Evolutionary conservation across 2,888 invertebrate species (phyloP).

Genomic region (Trisateles emortualis): DNA sequence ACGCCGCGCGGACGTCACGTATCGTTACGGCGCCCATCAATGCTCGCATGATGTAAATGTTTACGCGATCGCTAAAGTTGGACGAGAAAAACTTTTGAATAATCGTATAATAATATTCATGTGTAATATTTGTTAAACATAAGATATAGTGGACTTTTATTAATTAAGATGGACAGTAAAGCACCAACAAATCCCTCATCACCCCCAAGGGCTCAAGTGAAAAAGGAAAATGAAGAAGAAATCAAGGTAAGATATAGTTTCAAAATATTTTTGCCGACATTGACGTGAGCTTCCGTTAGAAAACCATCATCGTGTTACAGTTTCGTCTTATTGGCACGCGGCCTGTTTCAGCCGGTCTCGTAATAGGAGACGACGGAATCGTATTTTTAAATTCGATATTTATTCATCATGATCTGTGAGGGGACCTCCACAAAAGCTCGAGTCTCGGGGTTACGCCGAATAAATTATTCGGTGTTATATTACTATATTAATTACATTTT

Average conservation of each 20-base stretch:
- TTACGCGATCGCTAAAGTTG: conserved; percentile 72
- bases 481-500: conserved; percentile 86
- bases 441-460: conserved; percentile 72
- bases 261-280: conserved; percentile 53
- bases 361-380: conserved; percentile 77
- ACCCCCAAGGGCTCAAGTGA: conserved; percentile 82
- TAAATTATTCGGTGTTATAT: conserved; percentile 81
- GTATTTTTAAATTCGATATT: conserved; percentile 85
- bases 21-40: background rate
- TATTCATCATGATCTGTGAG: conserved; percentile 61
- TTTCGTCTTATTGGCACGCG: conserved; percentile 77
- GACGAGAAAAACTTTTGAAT: conserved; percentile 60
- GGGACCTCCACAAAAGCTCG: conserved; percentile 68
- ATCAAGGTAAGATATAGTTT: conserved; percentile 88
- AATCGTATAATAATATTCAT: conserved; percentile 46
- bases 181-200: conserved; percentile 72
- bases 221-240: conserved; percentile 92
- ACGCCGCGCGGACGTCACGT: conserved; percentile 56
- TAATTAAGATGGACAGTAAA: conserved; percentile 82
- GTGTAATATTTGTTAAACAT: conserved; percentile 39
- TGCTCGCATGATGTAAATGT: conserved; percentile 61
- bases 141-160: conserved; percentile 48
- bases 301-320: conserved; percentile 73
- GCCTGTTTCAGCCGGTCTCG: conserved; percentile 75
- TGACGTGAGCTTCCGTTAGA: conserved; percentile 71